These are phyloP conservation scores for Eustalomyia histrio DNA, from an alignment of 2,888 invertebrate species.

Conservation along the genomic window DNA sequence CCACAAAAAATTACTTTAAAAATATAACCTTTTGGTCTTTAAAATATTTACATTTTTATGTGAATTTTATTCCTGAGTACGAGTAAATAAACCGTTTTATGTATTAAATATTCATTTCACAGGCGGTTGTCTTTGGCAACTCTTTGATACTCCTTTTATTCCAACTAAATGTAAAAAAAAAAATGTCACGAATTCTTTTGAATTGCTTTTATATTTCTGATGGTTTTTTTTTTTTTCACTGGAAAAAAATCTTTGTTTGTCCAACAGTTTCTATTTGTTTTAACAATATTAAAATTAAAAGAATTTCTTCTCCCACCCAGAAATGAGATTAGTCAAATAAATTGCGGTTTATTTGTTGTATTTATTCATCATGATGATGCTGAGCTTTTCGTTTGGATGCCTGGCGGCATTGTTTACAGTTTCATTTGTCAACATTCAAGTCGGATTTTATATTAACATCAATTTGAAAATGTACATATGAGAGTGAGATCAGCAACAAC, in stretches of 20 bases:
- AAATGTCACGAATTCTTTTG: neutral
- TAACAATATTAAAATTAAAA: constrained; percentile 12
- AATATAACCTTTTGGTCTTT: too few species aligned
- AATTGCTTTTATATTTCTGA: neutral
- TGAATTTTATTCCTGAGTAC: too few species aligned
- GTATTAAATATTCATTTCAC: neutral
- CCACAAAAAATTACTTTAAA: too few species aligned
- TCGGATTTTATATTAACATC: constrained; percentile 29
- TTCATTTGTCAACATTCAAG: constrained; percentile 51
- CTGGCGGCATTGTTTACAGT: constrained; percentile 48
- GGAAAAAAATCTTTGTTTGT: neutral
- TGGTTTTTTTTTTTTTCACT: neutral
- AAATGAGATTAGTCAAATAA: constrained; percentile 53
- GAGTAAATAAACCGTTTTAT: too few species aligned
- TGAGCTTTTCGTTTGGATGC: constrained; percentile 10
- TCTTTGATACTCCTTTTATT: neutral
- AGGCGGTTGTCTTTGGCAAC: neutral
- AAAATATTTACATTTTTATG: too few species aligned
- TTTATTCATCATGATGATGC: constrained; percentile 36
- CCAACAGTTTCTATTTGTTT: constrained; percentile 19
- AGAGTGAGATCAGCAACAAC: neutral
- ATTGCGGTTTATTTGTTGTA: constrained; percentile 46
- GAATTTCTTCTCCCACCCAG: neutral
- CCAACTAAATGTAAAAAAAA: neutral
- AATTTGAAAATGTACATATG: constrained; percentile 41